Conservation (phyloP, 2,888 invertebrate species). For the Crematogaster levior region DNA sequence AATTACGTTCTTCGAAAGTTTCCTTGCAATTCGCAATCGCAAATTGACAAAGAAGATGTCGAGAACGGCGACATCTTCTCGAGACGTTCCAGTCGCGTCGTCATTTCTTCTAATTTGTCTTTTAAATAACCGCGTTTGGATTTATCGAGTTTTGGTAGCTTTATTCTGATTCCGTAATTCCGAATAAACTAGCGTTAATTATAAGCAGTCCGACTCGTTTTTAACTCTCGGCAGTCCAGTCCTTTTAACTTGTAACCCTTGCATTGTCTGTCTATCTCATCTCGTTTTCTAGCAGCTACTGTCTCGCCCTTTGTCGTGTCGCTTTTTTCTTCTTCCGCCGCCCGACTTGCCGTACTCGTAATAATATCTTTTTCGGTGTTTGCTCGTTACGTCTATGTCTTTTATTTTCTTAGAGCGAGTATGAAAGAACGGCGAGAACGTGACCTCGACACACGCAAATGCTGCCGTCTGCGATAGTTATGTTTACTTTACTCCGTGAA, state of each 20-base stretch:
- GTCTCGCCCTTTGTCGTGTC: constrained; percentile 23
- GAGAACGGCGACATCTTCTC: constrained; percentile 15
- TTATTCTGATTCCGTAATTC: constrained; percentile 3
- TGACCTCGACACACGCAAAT: constrained; percentile 42
- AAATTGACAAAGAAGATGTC: constrained; percentile 53
- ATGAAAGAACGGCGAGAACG: constrained; percentile 38
- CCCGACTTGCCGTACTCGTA: constrained; percentile 51
- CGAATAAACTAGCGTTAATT: constrained; percentile 72
- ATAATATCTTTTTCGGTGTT: constrained; percentile 68
- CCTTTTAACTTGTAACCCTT: constrained; percentile 49
- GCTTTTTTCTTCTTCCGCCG: constrained; percentile 22
- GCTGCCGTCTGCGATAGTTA: constrained; percentile 28
- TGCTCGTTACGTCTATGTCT: constrained; percentile 60
- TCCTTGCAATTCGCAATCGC: constrained; percentile 50
- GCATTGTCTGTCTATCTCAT: constrained; percentile 56
- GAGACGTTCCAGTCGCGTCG: constrained; percentile 31
- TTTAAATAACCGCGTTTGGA: constrained; percentile 63
- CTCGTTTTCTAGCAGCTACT: constrained; percentile 42
- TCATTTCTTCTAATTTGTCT: constrained; percentile 57
- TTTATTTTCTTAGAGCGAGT: constrained; percentile 41
- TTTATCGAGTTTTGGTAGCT: constrained; percentile 59
- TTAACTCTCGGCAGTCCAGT: constrained; percentile 33
- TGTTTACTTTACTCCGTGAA: constrained; percentile 15
- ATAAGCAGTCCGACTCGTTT: constrained; percentile 61
- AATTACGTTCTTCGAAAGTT: constrained; percentile 40